Base-by-base conservation (phyloP, 1,140 invertebrate species). In the Conopomorpha cramerella region DNA sequence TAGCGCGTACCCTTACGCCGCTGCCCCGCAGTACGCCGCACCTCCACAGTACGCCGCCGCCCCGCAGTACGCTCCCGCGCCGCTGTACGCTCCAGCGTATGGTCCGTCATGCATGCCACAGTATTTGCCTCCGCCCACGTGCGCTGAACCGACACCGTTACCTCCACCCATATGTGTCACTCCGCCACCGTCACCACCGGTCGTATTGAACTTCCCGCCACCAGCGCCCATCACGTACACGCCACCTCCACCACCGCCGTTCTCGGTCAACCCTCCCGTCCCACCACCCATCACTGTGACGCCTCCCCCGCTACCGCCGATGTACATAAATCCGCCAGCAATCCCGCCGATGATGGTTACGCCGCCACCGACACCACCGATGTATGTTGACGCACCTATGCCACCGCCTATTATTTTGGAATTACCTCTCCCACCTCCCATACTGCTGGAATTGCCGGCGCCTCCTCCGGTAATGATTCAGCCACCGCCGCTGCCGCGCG, bases 341-440 rank as follows among this genome's bases (percentile, higher is more conserved):
- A 59, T 65, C 1, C 60, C 61, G 2, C 61, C 64, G 13, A 60
- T 70, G 8, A 40, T 67, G 23, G 67, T 71, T 12, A 59, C 65
- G 35, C 30, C 66, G 29, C 67, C 56, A 8, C 39, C 55, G 12
- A 50, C 53, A 0, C 55, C 66, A 3, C 63, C 63, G 7, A 59
- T 71, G 11, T 39, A 61, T 2, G 49, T 67, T 1, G 64, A 68
- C 14, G 55, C 59, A 1, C 63, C 63, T 1, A 50, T 60, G 16
- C 16, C 61, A 18, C 59, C 57, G 0, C 60, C 53, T 25, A 38
- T 71, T n/a, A 50, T 57, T 52, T 41, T 71, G 3, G 60, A 67
- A 19, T 61, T 60, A 1, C 66, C 66, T 0, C 44, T 55, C 10
- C 36, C 66, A 8, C 57, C 66, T 0, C 61, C 58, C 6, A 43